Conservation (phyloP, 2,113 vertebrate species). For the Catagonus wagneri region DNA sequence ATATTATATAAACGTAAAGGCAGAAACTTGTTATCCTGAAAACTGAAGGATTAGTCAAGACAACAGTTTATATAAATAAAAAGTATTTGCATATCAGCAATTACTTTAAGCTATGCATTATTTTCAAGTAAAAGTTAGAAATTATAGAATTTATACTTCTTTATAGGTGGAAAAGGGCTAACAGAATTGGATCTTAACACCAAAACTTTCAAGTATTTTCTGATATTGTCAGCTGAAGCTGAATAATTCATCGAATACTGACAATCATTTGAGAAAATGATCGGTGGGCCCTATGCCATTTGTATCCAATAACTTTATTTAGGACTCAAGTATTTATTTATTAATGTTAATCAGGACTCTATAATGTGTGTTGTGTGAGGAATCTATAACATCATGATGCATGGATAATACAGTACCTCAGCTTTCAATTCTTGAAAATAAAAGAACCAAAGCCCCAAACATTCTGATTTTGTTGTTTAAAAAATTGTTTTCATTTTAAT, state of each 20-base stretch:
- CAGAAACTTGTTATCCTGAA: conserved; percentile 10
- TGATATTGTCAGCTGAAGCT: neutral
- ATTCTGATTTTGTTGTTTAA: conserved; percentile 86
- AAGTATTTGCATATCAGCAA: neutral
- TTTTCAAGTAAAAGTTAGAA: conserved; percentile 46
- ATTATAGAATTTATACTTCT: neutral
- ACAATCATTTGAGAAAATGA: neutral
- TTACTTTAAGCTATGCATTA: neutral
- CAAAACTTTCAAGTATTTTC: neutral
- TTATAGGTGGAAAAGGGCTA: neutral
- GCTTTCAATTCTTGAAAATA: conserved; percentile 62
- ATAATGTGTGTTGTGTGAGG: neutral
- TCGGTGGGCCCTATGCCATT: neutral
- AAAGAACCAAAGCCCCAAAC: conserved; percentile 82
- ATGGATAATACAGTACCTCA: neutral
- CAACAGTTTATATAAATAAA: neutral
- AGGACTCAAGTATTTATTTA: neutral
- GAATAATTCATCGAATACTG: neutral
- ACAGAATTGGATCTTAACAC: neutral
- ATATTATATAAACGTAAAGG: conserved; percentile 7
- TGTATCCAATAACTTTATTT: neutral
- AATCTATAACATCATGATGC: neutral
- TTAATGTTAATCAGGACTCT: neutral
- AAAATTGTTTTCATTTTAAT: conserved; percentile 90
- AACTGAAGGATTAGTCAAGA: neutral